Evolutionary conservation across 2,113 vertebrate species (phyloP).

Genomic region (Poicephalus meyeri): DNA sequence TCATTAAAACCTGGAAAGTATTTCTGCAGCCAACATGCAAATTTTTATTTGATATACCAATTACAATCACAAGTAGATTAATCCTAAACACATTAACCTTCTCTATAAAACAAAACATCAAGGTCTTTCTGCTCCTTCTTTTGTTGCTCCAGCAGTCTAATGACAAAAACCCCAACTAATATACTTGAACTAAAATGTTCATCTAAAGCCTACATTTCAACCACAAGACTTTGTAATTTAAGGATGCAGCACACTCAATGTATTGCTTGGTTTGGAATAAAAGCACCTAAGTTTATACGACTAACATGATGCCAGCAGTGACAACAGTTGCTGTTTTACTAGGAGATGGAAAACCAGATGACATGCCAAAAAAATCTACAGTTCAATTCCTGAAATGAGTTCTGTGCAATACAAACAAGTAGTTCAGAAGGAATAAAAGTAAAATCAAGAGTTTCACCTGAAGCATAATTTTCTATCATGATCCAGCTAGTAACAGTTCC

Average conservation of each 20-base stretch:
- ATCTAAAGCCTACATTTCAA: background rate
- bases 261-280: background rate
- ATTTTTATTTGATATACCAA: background rate
- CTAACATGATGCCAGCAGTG: background rate
- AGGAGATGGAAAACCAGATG: background rate
- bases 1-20: background rate
- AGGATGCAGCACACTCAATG: background rate
- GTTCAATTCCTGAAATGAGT: background rate
- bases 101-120: background rate
- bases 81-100: background rate
- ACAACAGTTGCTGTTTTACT: background rate
- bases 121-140: background rate
- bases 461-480: background rate
- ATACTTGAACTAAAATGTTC: background rate
- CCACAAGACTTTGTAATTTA: background rate
- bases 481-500: background rate
- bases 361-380: accelerated
- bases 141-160: background rate
- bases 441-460: background rate
- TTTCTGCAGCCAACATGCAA: background rate
- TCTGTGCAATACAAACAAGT: background rate
- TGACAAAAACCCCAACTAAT: background rate
- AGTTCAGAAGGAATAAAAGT: background rate
- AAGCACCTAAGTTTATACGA: background rate
- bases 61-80: background rate